phyloP scores from a whole-genome alignment of 2,113 vertebrate genomes.

The Anser brachyrhynchus region DNA sequence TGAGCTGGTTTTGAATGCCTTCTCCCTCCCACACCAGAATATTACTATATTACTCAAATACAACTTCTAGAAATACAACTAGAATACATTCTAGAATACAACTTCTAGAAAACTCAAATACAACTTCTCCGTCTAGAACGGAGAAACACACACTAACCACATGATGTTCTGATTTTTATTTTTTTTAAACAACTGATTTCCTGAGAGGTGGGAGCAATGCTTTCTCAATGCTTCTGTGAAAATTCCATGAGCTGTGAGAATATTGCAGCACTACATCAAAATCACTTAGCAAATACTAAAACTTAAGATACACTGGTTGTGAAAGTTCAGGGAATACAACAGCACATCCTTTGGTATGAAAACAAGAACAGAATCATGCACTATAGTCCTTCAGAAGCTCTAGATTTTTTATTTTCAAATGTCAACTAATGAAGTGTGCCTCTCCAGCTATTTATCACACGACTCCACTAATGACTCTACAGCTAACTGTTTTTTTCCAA shows the following conservation, averaged over 20 bases:
- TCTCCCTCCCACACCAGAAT: neutral
- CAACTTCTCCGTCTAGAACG: neutral
- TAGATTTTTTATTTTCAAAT: neutral
- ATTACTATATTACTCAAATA: neutral
- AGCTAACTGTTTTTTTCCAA: neutral
- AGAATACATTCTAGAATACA: no score
- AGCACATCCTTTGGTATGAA: neutral
- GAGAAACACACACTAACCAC: neutral
- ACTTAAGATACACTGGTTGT: neutral
- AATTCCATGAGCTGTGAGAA: neutral
- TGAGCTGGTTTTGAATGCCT: neutral
- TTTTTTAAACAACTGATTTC: neutral
- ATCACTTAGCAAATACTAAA: neutral
- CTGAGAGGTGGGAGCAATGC: neutral
- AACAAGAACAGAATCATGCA: accelerated
- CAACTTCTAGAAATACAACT: neutral
- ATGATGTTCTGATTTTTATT: neutral
- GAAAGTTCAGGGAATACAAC: neutral
- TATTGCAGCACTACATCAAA: neutral
- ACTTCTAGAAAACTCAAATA: neutral
- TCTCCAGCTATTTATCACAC: neutral
- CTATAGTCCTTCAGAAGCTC: neutral
- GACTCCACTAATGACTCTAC: neutral
- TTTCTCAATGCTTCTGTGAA: neutral
- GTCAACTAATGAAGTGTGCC: neutral